A percentile compares a stretch with the other conserved stretches of the same genome.
These are phyloP conservation scores for Erebia palarica DNA, from an alignment of 2,888 invertebrate species.

Conservation along the genomic window DNA sequence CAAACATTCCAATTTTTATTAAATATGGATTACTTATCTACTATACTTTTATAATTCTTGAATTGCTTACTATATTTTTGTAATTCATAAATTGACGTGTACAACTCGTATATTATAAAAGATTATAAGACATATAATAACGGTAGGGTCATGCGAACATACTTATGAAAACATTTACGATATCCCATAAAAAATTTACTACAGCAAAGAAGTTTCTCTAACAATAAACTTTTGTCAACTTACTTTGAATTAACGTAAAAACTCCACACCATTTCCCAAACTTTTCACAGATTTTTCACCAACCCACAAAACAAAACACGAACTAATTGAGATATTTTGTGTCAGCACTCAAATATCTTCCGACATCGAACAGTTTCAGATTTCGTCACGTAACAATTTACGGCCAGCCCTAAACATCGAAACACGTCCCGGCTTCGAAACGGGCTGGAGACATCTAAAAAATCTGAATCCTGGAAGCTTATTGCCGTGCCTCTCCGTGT, in stretches of 20 bases:
- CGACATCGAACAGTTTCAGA: constrained; percentile 44
- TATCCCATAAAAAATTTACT: neutral
- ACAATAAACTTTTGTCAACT: constrained; percentile 43
- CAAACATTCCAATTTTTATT: no score
- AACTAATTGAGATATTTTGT: constrained; percentile 43
- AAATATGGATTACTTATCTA: no score
- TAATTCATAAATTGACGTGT: no score
- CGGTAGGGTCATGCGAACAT: no score
- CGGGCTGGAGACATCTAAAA: constrained; percentile 75
- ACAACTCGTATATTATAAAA: no score
- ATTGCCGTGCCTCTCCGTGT: constrained; percentile 67
- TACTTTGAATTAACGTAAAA: constrained; percentile 45
- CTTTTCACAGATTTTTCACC: constrained; percentile 46
- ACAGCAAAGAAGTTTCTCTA: neutral
- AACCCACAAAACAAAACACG: constrained; percentile 51
- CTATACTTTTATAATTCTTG: no score
- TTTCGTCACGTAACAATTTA: constrained; percentile 59
- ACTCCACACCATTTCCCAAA: constrained; percentile 46
- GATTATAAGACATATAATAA: no score
- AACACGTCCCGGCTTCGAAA: constrained; percentile 66
- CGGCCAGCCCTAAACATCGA: constrained; percentile 43
- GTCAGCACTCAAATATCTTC: constrained; percentile 45
- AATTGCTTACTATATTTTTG: no score
- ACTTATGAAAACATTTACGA: neutral
- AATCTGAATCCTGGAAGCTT: constrained; percentile 76